Evolutionary conservation across 2,888 invertebrate genomes (phyloP).

Genomic region (Philereme transversata): DNA sequence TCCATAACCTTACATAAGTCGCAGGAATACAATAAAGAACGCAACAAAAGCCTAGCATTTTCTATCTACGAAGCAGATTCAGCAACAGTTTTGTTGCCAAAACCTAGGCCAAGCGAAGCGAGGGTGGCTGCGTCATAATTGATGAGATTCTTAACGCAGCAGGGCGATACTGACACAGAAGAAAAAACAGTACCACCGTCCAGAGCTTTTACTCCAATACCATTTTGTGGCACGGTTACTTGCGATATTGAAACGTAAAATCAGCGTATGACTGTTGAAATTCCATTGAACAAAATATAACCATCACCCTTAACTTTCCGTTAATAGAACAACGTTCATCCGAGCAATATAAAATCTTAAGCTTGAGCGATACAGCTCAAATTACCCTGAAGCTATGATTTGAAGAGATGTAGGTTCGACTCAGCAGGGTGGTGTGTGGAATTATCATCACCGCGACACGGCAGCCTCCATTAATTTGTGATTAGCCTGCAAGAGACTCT

Average conservation of each 20-base stretch:
- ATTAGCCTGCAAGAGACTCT: conserved; percentile 77
- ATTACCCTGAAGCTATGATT: background rate
- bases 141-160: conserved; percentile 83
- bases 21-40: conserved; percentile 24
- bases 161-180: conserved; percentile 54
- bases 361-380: background rate
- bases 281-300: too few relatives aligned
- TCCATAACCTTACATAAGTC: conserved; percentile 23
- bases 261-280: too few relatives aligned
- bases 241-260: too few relatives aligned
- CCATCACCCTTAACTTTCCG: background rate
- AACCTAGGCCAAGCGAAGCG: conserved; percentile 39
- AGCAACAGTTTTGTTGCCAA: conserved; percentile 40
- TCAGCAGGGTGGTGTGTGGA: conserved; percentile 30
- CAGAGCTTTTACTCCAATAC: conserved; percentile 8
- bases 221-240: too few relatives aligned
- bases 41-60: conserved; percentile 31
- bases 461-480: conserved; percentile 79
- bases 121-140: conserved; percentile 79
- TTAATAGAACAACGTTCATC: background rate
- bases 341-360: background rate
- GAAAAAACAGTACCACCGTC: background rate
- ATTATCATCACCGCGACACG: conserved; percentile 29
- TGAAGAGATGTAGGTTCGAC: conserved; percentile 3
- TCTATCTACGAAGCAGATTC: conserved; percentile 28